These are phyloP conservation scores for Carterocephalus palaemon DNA, from an alignment of 2,888 invertebrate genomes.

Conservation along the genomic window DNA sequence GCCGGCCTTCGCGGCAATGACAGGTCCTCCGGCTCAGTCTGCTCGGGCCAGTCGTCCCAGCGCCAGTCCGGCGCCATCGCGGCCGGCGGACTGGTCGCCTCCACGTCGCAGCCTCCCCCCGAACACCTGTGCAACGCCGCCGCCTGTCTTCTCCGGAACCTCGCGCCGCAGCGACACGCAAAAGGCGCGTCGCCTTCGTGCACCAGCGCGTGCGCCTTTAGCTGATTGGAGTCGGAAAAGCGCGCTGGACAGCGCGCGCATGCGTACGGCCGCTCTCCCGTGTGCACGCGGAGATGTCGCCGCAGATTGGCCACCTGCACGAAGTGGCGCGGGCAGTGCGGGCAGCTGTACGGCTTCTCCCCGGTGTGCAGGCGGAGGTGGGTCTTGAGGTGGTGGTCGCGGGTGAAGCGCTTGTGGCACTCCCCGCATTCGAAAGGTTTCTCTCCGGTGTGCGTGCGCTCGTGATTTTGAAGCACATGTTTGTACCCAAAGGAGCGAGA, in stretches of 20 bases:
- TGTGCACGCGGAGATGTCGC: slow-evolving; percentile 93
- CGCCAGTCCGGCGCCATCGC: slow-evolving; percentile 64
- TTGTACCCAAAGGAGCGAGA: slow-evolving; percentile 95
- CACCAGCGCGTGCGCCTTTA: slow-evolving; percentile 92
- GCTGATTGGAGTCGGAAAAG: slow-evolving; percentile 94
- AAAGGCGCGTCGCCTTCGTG: slow-evolving; percentile 95
- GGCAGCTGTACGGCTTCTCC: slow-evolving; percentile 95
- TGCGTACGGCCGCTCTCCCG: slow-evolving; percentile 93
- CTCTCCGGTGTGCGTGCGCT: slow-evolving; percentile 95
- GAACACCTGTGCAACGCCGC: slow-evolving; percentile 91
- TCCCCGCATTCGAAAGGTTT: slow-evolving; percentile 95
- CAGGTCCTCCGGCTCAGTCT: slow-evolving; percentile 94
- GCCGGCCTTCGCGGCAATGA: slow-evolving; percentile 82
- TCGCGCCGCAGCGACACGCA: slow-evolving; percentile 88
- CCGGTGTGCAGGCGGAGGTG: slow-evolving; percentile 96
- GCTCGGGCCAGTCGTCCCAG: slow-evolving; percentile 83
- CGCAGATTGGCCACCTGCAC: slow-evolving; percentile 95
- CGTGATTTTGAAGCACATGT: slow-evolving; percentile 96
- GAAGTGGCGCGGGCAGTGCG: slow-evolving; percentile 94
- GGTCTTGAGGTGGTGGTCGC: slow-evolving; percentile 95
- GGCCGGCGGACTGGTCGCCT: slow-evolving; percentile 69
- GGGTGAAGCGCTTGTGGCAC: slow-evolving; percentile 94
- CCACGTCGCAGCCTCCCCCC: slow-evolving; percentile 60
- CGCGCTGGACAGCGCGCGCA: slow-evolving; percentile 91
- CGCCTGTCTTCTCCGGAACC: slow-evolving; percentile 92